A percentile compares a stretch with the other conserved stretches of the same genome.
phyloP scores from a whole-genome alignment of 2,888 invertebrate genomes.

The Acrocera orbiculus region DNA sequence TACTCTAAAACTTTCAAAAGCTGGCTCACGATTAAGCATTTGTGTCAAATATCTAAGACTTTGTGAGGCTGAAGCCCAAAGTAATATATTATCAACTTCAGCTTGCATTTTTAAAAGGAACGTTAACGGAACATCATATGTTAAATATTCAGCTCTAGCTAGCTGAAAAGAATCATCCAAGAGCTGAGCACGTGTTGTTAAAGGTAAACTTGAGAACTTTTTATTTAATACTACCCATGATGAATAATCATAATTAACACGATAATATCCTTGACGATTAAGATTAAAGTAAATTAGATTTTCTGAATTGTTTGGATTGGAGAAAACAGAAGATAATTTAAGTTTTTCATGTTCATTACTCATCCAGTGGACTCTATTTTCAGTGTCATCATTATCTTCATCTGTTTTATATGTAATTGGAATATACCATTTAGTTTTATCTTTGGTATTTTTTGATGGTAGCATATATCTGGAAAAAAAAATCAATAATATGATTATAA shows the following conservation, averaged over 20 bases:
- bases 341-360: slow-evolving; percentile 20
- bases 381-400: slow-evolving; percentile 20
- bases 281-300: slow-evolving; percentile 30
- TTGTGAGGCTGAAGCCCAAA: slow-evolving; percentile 40
- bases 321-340: slow-evolving; percentile 22
- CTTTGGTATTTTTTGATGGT: slow-evolving; percentile 21
- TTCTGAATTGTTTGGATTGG: slow-evolving; percentile 16
- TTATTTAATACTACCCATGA: slow-evolving; percentile 41
- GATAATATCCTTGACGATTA: slow-evolving; percentile 40
- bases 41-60: slow-evolving; percentile 40
- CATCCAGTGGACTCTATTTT: slow-evolving; percentile 27
- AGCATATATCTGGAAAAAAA: slow-evolving; percentile 17
- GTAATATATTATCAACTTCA: slow-evolving; percentile 36
- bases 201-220: slow-evolving; percentile 37
- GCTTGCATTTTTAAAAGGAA: slow-evolving; percentile 34
- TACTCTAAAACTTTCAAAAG: slow-evolving; percentile 42
- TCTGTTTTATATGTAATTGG: slow-evolving; percentile 28
- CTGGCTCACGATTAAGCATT: slow-evolving; percentile 39
- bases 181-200: slow-evolving; percentile 46
- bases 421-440: slow-evolving; percentile 24
- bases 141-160: slow-evolving; percentile 37
- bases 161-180: slow-evolving; percentile 48
- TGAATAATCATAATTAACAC: slow-evolving; percentile 44
- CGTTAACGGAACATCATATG: slow-evolving; percentile 38
- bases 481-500: background rate